Evolutionary conservation across 2,797 vertebrate species (phyloP).

Genomic region (Decapterus maruadsi): DNA sequence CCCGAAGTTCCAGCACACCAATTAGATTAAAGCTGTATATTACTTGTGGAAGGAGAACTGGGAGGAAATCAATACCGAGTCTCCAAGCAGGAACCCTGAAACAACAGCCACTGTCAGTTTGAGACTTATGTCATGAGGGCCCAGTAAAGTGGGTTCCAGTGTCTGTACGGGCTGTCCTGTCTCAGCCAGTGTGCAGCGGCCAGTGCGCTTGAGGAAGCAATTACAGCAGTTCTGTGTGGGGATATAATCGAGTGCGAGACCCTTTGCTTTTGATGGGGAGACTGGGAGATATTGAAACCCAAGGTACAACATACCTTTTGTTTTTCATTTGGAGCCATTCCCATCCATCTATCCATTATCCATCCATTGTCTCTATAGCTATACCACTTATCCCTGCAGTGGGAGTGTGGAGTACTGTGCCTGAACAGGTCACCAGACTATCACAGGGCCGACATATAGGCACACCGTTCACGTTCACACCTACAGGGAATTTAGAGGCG

Average conservation of each 20-base stretch:
- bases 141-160: slow-evolving; percentile 44
- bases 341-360: too few relatives aligned
- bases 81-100: slow-evolving; percentile 69
- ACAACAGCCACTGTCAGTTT: slow-evolving; percentile 69
- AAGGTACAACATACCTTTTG: neutral
- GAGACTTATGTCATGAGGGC: slow-evolving; percentile 63
- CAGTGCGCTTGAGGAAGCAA: slow-evolving; percentile 43
- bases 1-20: slow-evolving; percentile 69
- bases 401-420: too few relatives aligned
- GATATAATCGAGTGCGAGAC: slow-evolving; percentile 43
- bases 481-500: too few relatives aligned
- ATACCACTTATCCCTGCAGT: too few relatives aligned
- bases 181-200: slow-evolving; percentile 5
- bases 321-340: too few relatives aligned
- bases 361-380: too few relatives aligned
- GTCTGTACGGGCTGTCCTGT: slow-evolving; percentile 35
- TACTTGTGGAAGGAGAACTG: slow-evolving; percentile 67
- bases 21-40: slow-evolving; percentile 83
- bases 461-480: too few relatives aligned
- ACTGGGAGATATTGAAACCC: neutral
- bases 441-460: too few relatives aligned
- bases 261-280: slow-evolving; percentile 26
- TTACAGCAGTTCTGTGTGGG: slow-evolving; percentile 33
- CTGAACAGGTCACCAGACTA: too few relatives aligned
- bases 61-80: slow-evolving; percentile 75